A percentile compares a stretch with the other conserved stretches of the same genome.
Evolutionary conservation across 1,140 invertebrate species (phyloP).

Genomic region (Drosophila ironensis): DNA sequence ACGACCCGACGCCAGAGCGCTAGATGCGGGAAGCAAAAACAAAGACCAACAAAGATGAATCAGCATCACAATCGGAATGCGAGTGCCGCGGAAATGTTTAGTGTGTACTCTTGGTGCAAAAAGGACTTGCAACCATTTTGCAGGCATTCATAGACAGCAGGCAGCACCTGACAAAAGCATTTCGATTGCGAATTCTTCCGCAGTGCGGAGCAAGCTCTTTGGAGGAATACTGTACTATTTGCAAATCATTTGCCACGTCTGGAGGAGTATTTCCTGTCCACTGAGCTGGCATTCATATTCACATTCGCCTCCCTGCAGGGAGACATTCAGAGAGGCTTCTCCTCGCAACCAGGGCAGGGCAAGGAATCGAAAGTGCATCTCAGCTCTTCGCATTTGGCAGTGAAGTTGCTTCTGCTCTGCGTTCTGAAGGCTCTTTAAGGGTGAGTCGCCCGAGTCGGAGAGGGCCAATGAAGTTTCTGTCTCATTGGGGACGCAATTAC

Average conservation of each 20-base stretch:
- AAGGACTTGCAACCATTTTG: neutral
- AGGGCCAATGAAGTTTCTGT: constrained; percentile 18
- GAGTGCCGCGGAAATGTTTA: constrained; percentile 55
- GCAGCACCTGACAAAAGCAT: constrained; percentile 17
- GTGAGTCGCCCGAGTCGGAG: neutral
- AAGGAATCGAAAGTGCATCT: constrained; percentile 54
- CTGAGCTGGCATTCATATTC: constrained; percentile 51
- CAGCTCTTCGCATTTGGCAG: constrained; percentile 26
- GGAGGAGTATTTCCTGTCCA: constrained; percentile 56
- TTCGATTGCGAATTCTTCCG: constrained; percentile 30
- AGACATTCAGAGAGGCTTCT: constrained; percentile 10
- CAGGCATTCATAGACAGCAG: constrained; percentile 30
- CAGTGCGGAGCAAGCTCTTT: constrained; percentile 11
- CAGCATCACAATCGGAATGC: constrained; percentile 8
- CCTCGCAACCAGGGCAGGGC: constrained; percentile 23
- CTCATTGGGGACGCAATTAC: constrained; percentile 52
- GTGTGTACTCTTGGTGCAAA: constrained; percentile 36
- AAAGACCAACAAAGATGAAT: constrained; percentile 24
- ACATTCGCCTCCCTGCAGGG: constrained; percentile 11
- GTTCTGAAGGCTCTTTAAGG: constrained; percentile 34
- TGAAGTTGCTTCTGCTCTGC: no score
- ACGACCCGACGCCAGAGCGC: constrained; percentile 32
- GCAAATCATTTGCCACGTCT: constrained; percentile 25
- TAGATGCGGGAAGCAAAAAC: neutral
- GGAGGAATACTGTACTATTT: constrained; percentile 13